Percentiles rank a stretch among this genome's conserved stretches.
These are phyloP conservation scores for Hydractinia symbiolongicarpus DNA, from an alignment of 30 jellyfish, hydroid and myxozoan genomes.

Conservation along the genomic window DNA sequence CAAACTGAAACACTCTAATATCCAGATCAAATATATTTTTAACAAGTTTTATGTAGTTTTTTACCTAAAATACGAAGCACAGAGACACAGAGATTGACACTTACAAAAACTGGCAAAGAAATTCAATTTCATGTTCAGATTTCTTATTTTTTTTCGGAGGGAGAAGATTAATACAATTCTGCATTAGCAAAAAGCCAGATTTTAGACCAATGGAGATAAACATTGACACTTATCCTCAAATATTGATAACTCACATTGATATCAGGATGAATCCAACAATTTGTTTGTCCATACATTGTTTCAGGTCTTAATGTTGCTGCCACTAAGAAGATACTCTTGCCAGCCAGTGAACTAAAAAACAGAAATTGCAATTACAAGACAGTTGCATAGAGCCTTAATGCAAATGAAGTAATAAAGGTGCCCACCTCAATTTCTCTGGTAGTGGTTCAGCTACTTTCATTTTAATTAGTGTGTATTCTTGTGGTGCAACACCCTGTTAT, in stretches of 20 bases:
- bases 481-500: conserved; percentile 90
- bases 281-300: conserved; percentile 97
- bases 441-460: conserved; percentile 77
- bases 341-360: conserved; percentile 53
- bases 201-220: no score
- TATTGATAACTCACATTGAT: conserved; percentile 10
- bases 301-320: conserved; percentile 99
- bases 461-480: conserved; percentile 84
- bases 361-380: background rate
- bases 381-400: background rate
- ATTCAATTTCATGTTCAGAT: no score
- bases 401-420: background rate
- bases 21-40: no score
- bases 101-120: no score
- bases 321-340: conserved; percentile 68
- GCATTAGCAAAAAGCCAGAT: no score
- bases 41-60: no score
- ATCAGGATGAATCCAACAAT: conserved; percentile 97
- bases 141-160: no score
- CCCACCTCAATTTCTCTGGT: conserved; percentile 70
- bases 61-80: no score
- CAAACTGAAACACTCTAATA: no score
- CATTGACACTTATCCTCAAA: no score
- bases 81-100: no score
- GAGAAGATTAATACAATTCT: no score